Evolutionary conservation across 2,113 vertebrate genomes (phyloP), one percentile per base, ranked within the genome.

Genomic region (Sapajus apella): DNA sequence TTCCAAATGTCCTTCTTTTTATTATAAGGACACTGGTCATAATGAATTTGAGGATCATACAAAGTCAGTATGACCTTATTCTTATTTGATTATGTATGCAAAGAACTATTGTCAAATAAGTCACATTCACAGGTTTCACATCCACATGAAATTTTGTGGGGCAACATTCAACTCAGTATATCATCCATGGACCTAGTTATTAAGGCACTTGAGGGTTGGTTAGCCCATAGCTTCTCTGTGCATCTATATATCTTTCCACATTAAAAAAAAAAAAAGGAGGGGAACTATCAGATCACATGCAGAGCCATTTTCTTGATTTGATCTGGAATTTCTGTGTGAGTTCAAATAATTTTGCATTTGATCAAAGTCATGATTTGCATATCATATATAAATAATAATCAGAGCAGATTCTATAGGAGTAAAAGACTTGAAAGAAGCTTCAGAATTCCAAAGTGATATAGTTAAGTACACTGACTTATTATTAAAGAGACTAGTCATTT

Each of bases 271-370:
- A 35, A 8, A 58, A 12, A 12, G 1, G 0, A 12, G 0, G 3
- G 25, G 11, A 76, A 45, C 6, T 16, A 43, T 55, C 30, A 56
- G 18, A 68, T 76, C 32, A 86, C 20, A 76, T 70, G 40, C 2
- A 23, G 1, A 75, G 2, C 9, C 17, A 92, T 75, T 58, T 94
- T 89, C 56, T 47, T 70, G 5, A 37, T 35, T 92, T 86, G n/a
- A 76, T 61, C 30, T 77, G 30, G 14, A 93, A 35, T 52, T 96
- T 82, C 64, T 64, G 11, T 66, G 18, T 92, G 18, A 91, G 27
- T 21, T 70, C 43, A 61, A 64, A 81, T 27, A 81, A 82, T 94
- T 70, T 85, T 95, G 4, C 27, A 73, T 86, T 90, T 96, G 27
- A 61, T n/a, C 11, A 83, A 92, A 87, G 25, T 68, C 30, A 75